Evolutionary conservation across 2,888 invertebrate species (phyloP), one percentile per base, ranked within the genome.

Genomic region (Hermaeophaga mercurialis): DNA sequence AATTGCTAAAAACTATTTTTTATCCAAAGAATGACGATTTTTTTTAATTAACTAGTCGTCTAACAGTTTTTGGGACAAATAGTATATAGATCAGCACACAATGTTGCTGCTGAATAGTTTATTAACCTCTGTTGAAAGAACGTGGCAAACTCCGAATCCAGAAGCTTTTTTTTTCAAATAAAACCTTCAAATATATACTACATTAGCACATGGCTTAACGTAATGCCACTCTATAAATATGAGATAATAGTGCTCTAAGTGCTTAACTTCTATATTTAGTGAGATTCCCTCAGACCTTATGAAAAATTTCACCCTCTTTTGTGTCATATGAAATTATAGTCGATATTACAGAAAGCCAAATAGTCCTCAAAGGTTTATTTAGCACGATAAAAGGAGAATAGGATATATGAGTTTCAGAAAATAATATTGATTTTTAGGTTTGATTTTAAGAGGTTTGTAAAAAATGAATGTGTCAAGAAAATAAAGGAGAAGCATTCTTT

Each of bases 61-160:
- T n/a, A n/a, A n/a, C n/a, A n/a, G n/a, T n/a, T n/a, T n/a, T n/a
- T n/a, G n/a, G n/a, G n/a, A n/a, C n/a, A n/a, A n/a, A n/a, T n/a
- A n/a, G n/a, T n/a, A n/a, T n/a, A n/a, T n/a, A n/a, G n/a, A n/a
- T n/a, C n/a, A n/a, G n/a, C n/a, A n/a, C n/a, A n/a, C n/a, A n/a
- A n/a, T n/a, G n/a, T n/a, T 31, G 26, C 26, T 24, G n/a, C 41
- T 50, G 50, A 50, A 50, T 50, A 33, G 39, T 50, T 43, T 41
- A 50, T 50, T 39, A 50, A 26, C 50, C 43, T 43, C 50, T 43
- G 33, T 50, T 22, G 19, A 33, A 28, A 31, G 31, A 33, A 24
- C 33, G 50, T 43, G 50, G 24, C 19, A 43, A 50, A 50, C 17
- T 24, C 31, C 14, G 26, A 12, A 18, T 36, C 43, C 39, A 33